phyloP scores from a whole-genome alignment of 2,888 invertebrate species.

The Fragum fragum region DNA sequence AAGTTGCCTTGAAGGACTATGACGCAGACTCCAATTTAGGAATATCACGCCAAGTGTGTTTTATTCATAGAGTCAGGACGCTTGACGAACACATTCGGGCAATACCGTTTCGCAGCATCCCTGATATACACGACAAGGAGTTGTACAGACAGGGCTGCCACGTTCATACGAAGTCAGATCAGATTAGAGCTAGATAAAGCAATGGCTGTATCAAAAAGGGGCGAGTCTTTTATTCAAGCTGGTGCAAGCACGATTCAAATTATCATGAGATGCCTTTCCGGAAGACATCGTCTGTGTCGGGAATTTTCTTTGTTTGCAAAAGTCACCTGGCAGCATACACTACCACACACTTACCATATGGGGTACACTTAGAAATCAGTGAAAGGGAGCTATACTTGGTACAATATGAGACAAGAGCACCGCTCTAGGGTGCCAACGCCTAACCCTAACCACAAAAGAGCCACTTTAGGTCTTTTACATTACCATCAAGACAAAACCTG shows the following conservation, averaged over 20 bases:
- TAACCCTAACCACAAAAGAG: too few relatives aligned
- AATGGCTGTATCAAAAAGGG: background rate
- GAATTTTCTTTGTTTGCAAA: constrained; percentile 8
- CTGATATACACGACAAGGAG: background rate
- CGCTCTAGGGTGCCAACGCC: too few relatives aligned
- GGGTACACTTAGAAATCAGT: too few relatives aligned
- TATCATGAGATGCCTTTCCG: background rate
- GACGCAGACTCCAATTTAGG: background rate
- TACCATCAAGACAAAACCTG: too few relatives aligned
- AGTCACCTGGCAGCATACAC: too few relatives aligned
- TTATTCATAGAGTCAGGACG: too few relatives aligned
- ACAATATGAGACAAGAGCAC: too few relatives aligned
- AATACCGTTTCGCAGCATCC: background rate
- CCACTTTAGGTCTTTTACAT: too few relatives aligned
- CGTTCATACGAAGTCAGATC: background rate
- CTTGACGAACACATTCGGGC: background rate
- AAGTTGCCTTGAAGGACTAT: constrained; percentile 10
- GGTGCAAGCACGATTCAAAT: background rate
- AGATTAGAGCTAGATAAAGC: constrained; percentile 9
- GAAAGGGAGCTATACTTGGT: too few relatives aligned
- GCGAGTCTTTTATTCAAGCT: too few relatives aligned
- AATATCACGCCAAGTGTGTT: too few relatives aligned
- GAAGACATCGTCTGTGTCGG: background rate
- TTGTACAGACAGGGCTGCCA: background rate
- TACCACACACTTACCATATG: too few relatives aligned